Base-by-base conservation (phyloP, 2,888 invertebrate species). In the Eubasilissa splendida region DNA sequence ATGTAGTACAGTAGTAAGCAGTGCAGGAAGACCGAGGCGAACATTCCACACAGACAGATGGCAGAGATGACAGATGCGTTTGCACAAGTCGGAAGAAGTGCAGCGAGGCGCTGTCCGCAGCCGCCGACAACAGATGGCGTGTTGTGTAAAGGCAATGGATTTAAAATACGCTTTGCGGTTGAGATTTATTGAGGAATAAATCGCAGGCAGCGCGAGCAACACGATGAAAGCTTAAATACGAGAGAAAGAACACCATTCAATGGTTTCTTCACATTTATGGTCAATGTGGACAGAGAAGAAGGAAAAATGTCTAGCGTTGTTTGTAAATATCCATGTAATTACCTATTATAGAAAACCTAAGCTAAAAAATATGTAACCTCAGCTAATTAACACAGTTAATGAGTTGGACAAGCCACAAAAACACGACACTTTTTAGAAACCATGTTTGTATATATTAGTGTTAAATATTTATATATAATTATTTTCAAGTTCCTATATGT, bases 51-150 rank as follows among this genome's bases (percentile, higher is more conserved):
- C 22, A 7, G 33, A 22, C 12, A 14, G 42, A 42, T 50, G 50
- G 54, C 12, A 22, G 54, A 54, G 33, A 56, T 71, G 71, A 54
- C 53, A 71, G 31, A 71, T 71, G 71, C 33, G 71, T 71, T 31
- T 54, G 53, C 71, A 54, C 71, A 71, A 71, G 71, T 53, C 71
- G n/a, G 71, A 71, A 56, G 68, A 50, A 68, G 50, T 68, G 33
- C 14, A 50, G 31, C 11, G 71, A 71, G 22, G 54, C 22, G 9
- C 66, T n/a, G 8, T 71, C 9, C 50, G 12, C 14, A 11, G 52
- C 68, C 22, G 50, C 22, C 14, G 52, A 50, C n/a, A 54, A 71
- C 33, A 71, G 71, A 71, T 3, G 71, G 33, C 8, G 10, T 22
- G 70, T 71, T 56, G 9, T 68, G 31, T 12, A 71, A 71, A 71